Evolutionary conservation across 2,797 vertebrate species (phyloP).

Genomic region (Dendrocincla tyrannina): DNA sequence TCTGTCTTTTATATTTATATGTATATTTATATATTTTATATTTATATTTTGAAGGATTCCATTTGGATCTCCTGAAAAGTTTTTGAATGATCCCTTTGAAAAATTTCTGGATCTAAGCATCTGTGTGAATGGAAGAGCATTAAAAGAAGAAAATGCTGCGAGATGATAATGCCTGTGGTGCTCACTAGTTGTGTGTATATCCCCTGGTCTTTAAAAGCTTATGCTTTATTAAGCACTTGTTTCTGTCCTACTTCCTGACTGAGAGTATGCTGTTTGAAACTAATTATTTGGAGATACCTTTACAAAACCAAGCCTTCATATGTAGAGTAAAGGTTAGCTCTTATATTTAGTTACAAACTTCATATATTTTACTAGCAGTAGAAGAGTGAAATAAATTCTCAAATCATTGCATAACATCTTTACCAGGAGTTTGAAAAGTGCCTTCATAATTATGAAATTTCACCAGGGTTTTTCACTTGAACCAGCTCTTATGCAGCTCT

Average conservation of each 20-base stretch:
- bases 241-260: neutral
- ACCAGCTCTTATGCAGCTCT: neutral
- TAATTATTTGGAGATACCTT: neutral
- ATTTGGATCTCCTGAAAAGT: neutral
- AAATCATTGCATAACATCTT: neutral
- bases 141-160: neutral
- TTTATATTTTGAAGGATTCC: neutral
- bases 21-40: no score
- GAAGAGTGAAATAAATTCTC: neutral
- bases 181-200: rapidly evolving
- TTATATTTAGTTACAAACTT: neutral
- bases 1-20: neutral
- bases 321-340: neutral
- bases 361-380: neutral
- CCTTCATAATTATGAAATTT: neutral
- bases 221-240: neutral
- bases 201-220: neutral
- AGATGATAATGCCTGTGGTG: neutral
- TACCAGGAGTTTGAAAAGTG: neutral
- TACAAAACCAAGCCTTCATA: neutral
- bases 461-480: neutral
- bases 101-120: neutral
- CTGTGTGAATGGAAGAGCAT: neutral
- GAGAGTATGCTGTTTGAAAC: neutral
- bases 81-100: neutral